A percentile compares a stretch with the other conserved stretches of the same genome.
Conservation (phyloP, 2,797 vertebrate species). For the Tarsius wallacei region DNA sequence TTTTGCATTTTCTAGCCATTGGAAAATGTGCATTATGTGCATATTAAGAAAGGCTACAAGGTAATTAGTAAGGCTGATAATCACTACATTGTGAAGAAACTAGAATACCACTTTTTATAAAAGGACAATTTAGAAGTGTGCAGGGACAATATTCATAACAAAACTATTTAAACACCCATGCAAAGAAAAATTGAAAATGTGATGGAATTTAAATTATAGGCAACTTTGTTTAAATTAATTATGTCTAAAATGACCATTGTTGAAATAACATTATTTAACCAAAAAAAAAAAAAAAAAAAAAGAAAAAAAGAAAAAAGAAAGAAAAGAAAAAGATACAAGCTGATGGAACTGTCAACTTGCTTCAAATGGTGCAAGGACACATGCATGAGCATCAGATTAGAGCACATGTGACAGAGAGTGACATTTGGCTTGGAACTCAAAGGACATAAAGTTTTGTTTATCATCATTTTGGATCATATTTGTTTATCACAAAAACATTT, state of each 20-base stretch:
- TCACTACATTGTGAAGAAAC: slow-evolving; percentile 92
- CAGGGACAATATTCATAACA: slow-evolving; percentile 91
- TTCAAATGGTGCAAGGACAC: slow-evolving; percentile 81
- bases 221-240: slow-evolving; percentile 86
- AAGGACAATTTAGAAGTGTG: slow-evolving; percentile 89
- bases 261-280: slow-evolving; percentile 84
- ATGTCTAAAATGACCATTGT: slow-evolving; percentile 83
- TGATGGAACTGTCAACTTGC: slow-evolving; percentile 80
- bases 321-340: slow-evolving; percentile 83
- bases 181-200: slow-evolving; percentile 88
- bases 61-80: slow-evolving; percentile 93
- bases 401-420: slow-evolving; percentile 82
- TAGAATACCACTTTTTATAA: slow-evolving; percentile 91
- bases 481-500: slow-evolving; percentile 86
- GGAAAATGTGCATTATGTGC: slow-evolving; percentile 93
- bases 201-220: slow-evolving; percentile 88
- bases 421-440: slow-evolving; percentile 85
- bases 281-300: slow-evolving; percentile 84
- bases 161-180: slow-evolving; percentile 93
- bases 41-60: slow-evolving; percentile 94
- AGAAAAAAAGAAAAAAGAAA: slow-evolving; percentile 81
- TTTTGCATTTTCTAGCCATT: slow-evolving; percentile 92
- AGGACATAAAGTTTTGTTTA: slow-evolving; percentile 76
- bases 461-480: slow-evolving; percentile 82
- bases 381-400: slow-evolving; percentile 82